These are phyloP conservation scores for Calameuta pallipes DNA, from an alignment of 2,888 invertebrate species.

Conservation along the genomic window DNA sequence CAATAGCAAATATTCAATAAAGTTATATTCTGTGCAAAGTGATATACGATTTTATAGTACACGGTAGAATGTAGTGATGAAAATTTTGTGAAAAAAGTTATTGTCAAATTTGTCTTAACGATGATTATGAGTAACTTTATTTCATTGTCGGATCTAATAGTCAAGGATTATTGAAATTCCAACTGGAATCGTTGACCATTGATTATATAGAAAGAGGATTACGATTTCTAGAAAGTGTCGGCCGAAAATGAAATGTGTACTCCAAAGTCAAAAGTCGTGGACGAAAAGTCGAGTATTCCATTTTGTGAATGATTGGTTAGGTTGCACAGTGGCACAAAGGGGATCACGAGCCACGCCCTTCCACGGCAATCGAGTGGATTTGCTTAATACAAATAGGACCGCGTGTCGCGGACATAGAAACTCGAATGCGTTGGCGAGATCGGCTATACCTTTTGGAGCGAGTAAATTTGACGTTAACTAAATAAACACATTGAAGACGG, in stretches of 20 bases:
- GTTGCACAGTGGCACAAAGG: constrained; percentile 26
- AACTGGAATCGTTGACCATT: background rate
- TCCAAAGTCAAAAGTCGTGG: background rate
- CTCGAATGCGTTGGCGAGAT: constrained; percentile 21
- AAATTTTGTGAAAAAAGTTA: background rate
- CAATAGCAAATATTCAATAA: background rate
- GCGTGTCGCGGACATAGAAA: constrained; percentile 13
- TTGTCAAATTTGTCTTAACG: background rate
- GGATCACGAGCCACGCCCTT: constrained; percentile 59
- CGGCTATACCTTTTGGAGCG: constrained; percentile 37
- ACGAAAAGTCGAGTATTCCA: background rate
- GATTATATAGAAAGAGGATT: constrained; percentile 2
- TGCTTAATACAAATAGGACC: constrained; percentile 36
- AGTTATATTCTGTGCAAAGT: background rate
- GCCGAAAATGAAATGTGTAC: background rate
- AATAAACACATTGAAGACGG: constrained; percentile 64
- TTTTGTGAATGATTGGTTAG: background rate
- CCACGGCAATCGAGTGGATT: constrained; percentile 48
- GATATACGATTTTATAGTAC: background rate
- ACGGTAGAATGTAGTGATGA: background rate
- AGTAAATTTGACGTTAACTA: constrained; percentile 65
- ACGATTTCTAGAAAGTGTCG: background rate
- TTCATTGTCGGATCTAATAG: background rate
- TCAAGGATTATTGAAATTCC: background rate
- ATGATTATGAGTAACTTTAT: background rate